Evolutionary conservation across 2,797 vertebrate species (phyloP), one percentile per base, ranked within the genome.

Genomic region (Anabas testudineus): DNA sequence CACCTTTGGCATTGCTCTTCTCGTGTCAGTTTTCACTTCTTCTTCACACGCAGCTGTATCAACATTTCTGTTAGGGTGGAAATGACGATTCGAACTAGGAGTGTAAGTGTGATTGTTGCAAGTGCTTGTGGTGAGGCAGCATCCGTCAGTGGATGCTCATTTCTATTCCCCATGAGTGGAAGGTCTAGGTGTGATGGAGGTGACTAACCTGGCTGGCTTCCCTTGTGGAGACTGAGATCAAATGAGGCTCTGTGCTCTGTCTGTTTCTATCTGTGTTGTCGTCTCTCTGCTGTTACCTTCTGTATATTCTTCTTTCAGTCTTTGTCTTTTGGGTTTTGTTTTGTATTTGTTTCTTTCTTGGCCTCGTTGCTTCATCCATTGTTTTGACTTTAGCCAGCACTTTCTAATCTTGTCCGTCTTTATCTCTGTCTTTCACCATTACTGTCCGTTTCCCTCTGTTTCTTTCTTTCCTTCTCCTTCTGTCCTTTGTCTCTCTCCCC

Each of bases 181-280:
- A 56, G 52, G 53, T 69, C 3, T 28, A 10, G 53, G 49, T 63
- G 70, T 46, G 54, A 71, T 61, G 48, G 46, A 12, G 46, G 49
- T 52, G 42, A 58, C 67, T 55, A 56, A 67, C 53, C 43, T 46
- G 51, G 49, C 60, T 55, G 3, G 48, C 10, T 59, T 80, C 56
- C 52, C 55, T 34, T 0, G n/a, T 39, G 42, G 57, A 83, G 46
- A 30, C 15, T 15, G 76, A 73, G 56, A 68, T 84, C 58, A 81
- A 74, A 77, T 57, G 64, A 78, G 63, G 71, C 43, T 12, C 32
- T 5, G 22, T 2, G 42, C 53, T 67, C 56, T 52, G 62, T 73
- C 52, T 34, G 19, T 55, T 67, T 80, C 45, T 3, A 49, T 80
- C 75, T 52, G 28, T 4, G 28, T 74, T 42, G 42, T 46, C 26